Percentiles rank a stretch among this genome's conserved stretches.
Conservation (phyloP, 92 coral and sea anemone genomes). For the Scolanthus callimorphus region DNA sequence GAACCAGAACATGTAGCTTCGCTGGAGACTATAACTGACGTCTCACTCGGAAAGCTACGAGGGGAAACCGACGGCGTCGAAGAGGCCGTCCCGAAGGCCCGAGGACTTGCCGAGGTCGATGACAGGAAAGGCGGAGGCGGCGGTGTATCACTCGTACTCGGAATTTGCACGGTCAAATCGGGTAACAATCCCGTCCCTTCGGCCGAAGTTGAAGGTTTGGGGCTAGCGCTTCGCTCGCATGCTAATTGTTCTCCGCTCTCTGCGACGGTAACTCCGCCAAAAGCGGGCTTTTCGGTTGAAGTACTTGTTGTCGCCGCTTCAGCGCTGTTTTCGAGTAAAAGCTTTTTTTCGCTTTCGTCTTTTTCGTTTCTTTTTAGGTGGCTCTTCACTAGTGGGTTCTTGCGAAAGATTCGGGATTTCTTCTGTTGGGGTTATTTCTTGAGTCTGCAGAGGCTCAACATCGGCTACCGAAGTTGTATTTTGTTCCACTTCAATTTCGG, state of each 20-base stretch:
- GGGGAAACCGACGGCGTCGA: not conserved
- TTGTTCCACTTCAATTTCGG: not conserved
- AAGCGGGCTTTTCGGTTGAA: not conserved
- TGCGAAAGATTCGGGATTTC: not conserved
- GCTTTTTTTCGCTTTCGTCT: slow-evolving; percentile 20
- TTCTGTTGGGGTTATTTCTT: slow-evolving; percentile 1
- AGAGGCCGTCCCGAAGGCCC: not conserved
- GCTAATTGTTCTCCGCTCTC: no score
- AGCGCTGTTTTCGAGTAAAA: not conserved
- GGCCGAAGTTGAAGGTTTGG: not conserved
- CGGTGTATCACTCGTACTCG: not conserved
- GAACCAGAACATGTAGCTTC: not conserved
- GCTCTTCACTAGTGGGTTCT: slow-evolving; percentile 2
- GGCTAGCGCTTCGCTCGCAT: not conserved
- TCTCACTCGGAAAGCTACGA: not conserved
- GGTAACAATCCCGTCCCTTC: no score
- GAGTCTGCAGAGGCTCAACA: no score
- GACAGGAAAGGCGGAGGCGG: not conserved
- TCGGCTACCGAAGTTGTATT: not conserved
- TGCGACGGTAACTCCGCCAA: no score
- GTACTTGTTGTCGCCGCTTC: slow-evolving; percentile 14
- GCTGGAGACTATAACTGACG: not conserved
- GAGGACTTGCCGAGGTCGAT: slow-evolving; percentile 1
- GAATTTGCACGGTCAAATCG: slow-evolving; percentile 11
- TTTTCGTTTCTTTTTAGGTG: slow-evolving; percentile 15